These are phyloP conservation scores for Aphelocoma californica DNA, from an alignment of 2,797 vertebrate species.

Conservation along the genomic window DNA sequence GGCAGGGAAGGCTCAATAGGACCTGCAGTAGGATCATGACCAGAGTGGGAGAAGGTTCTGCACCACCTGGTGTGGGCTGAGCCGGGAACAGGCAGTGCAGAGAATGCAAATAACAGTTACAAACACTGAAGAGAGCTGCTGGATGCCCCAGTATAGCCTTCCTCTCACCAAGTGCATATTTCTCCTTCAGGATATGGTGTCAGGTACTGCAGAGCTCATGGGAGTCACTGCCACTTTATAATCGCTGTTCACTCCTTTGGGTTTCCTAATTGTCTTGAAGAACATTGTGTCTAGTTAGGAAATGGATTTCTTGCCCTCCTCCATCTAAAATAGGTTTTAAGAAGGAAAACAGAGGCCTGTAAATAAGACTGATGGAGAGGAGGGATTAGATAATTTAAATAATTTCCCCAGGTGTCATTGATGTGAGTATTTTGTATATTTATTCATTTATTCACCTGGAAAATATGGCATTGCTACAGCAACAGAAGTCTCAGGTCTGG, in stretches of 20 bases:
- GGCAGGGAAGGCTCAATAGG: neutral
- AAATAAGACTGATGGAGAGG: neutral
- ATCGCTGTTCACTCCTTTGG: neutral
- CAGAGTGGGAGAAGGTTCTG: neutral
- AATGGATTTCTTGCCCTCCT: neutral
- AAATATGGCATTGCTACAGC: neutral
- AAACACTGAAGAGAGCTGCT: neutral
- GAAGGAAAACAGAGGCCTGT: neutral
- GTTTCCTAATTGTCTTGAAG: neutral
- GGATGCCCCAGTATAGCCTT: neutral
- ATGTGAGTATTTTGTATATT: neutral
- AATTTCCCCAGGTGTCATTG: neutral
- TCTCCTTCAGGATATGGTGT: neutral
- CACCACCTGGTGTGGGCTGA: neutral
- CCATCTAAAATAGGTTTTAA: neutral
- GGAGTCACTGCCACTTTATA: neutral
- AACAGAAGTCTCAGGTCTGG: neutral
- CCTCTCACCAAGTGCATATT: neutral
- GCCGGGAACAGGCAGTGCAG: neutral
- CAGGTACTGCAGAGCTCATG: neutral
- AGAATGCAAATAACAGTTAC: neutral
- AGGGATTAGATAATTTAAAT: neutral
- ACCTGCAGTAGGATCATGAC: neutral
- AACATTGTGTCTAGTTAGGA: neutral
- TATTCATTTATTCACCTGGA: neutral